Percentiles rank a stretch among this genome's conserved stretches.
These are phyloP conservation scores for Mionectes macconnelli DNA, from an alignment of 2,113 vertebrate species.

Conservation along the genomic window DNA sequence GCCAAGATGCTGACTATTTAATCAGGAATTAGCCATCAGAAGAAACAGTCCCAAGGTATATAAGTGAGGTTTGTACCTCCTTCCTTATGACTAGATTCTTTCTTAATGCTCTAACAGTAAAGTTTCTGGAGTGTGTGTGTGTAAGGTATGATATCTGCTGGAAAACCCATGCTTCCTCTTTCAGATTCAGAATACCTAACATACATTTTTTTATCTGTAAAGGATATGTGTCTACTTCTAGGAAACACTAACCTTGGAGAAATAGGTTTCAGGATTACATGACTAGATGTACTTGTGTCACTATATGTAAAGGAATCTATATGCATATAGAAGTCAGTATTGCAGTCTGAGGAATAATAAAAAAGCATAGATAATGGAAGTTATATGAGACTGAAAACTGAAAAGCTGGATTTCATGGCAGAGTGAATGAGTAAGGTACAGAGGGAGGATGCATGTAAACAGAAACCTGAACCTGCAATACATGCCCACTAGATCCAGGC, in stretches of 20 bases:
- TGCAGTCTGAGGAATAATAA: background rate
- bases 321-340: background rate
- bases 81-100: background rate
- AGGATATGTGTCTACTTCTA: background rate
- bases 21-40: background rate
- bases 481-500: background rate
- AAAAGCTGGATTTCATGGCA: background rate
- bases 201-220: background rate
- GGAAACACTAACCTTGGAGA: background rate
- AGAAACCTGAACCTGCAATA: background rate
- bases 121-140: background rate
- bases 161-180: background rate
- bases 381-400: background rate
- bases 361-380: background rate
- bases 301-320: background rate
- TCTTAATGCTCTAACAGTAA: background rate
- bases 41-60: background rate
- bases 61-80: background rate
- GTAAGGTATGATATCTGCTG: background rate
- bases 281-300: background rate
- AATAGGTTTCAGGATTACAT: background rate
- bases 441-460: background rate
- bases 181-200: background rate
- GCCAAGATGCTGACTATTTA: background rate
- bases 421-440: background rate